Conservation (phyloP, 1,140 invertebrate genomes). For the Planococcus citri region DNA sequence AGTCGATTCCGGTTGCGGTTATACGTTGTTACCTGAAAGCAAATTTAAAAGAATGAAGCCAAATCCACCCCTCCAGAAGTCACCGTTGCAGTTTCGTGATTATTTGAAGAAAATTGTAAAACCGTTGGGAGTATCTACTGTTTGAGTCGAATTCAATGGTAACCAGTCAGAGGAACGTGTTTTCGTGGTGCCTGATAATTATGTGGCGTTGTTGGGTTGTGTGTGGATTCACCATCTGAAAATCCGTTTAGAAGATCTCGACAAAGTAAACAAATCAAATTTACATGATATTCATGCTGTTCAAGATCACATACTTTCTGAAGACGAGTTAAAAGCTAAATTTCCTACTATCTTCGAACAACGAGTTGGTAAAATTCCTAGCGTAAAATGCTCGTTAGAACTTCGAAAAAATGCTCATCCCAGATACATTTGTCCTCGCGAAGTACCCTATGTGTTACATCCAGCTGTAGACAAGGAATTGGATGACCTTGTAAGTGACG, state of each 20-base stretch:
- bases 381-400: neutral
- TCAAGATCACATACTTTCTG: neutral
- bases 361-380: neutral
- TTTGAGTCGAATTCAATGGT: neutral
- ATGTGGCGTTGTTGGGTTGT: neutral
- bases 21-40: neutral
- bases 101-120: neutral
- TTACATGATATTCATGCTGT: neutral
- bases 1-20: neutral
- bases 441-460: slow-evolving; percentile 34
- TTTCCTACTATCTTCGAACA: too few relatives aligned
- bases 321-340: neutral
- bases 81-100: neutral
- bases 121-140: neutral
- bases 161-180: neutral
- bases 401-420: slow-evolving; percentile 23
- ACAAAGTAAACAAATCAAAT: neutral
- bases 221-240: neutral
- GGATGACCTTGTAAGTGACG: slow-evolving; percentile 22
- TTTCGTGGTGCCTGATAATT: neutral
- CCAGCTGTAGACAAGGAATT: slow-evolving; percentile 29
- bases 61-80: neutral
- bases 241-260: neutral
- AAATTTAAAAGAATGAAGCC: neutral
- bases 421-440: slow-evolving; percentile 32